A percentile compares a stretch with the other conserved stretches of the same genome.
Evolutionary conservation across 30 jellyfish, hydroid and myxozoan species (phyloP).

Genomic region (Hydra vulgaris): DNA sequence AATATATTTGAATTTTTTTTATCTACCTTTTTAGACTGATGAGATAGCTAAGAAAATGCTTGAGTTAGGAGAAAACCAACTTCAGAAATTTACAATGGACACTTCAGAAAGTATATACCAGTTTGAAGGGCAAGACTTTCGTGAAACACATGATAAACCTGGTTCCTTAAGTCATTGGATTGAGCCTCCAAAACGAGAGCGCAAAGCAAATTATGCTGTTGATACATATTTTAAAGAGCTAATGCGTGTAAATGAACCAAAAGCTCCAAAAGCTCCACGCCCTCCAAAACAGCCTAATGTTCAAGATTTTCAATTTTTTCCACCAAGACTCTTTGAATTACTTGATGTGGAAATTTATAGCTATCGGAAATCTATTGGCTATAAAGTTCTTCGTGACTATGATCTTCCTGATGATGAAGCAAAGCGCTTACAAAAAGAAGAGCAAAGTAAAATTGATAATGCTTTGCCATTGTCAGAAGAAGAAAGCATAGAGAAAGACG

Average conservation of each 20-base stretch:
- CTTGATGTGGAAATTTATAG: conserved; percentile 81
- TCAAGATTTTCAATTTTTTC: conserved; percentile 97
- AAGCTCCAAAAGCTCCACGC: conserved; percentile 95
- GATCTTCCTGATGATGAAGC: conserved; percentile 84
- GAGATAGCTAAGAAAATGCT: conserved; percentile 81
- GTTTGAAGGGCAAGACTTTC: conserved; percentile 95
- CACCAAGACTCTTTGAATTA: conserved; percentile 91
- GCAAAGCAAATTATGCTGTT: conserved; percentile 97
- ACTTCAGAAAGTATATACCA: conserved; percentile 87
- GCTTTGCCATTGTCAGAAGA: conserved; percentile 95
- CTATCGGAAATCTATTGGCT: conserved; percentile 76
- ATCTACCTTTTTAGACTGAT: conserved; percentile 48
- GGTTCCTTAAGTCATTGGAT: conserved; percentile 78
- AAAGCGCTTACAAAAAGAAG: conserved; percentile 67
- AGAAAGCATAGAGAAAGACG: conserved; percentile 86
- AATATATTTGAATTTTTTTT: not conserved
- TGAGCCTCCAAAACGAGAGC: conserved; percentile 99
- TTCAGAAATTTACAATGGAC: conserved; percentile 89
- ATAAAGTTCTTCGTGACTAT: conserved; percentile 89
- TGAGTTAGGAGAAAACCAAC: conserved; percentile 71
- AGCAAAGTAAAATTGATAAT: conserved; percentile 80
- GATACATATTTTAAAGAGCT: conserved; percentile 91
- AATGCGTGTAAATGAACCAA: conserved; percentile 86
- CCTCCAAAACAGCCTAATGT: conserved; percentile 98
- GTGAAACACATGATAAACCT: conserved; percentile 38